Percentiles rank a stretch among this genome's conserved stretches.
These are phyloP conservation scores for Troilus luridus DNA, from an alignment of 2,888 invertebrate species.

Conservation along the genomic window DNA sequence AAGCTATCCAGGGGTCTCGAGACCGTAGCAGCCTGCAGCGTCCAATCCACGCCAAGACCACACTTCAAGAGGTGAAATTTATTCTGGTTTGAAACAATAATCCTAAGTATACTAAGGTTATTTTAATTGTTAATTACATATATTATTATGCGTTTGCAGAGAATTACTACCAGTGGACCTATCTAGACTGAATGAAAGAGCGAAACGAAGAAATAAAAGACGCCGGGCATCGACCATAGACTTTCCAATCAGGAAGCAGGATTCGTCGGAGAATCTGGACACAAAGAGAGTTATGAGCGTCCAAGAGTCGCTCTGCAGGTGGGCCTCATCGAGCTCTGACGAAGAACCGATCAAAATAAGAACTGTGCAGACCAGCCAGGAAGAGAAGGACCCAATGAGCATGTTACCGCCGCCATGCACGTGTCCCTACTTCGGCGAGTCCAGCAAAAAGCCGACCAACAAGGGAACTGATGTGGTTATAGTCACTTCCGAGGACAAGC, in stretches of 20 bases:
- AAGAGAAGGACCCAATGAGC: constrained; percentile 68
- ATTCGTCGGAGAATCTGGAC: constrained; percentile 61
- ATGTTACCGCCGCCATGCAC: constrained; percentile 82
- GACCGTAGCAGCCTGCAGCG: constrained; percentile 62
- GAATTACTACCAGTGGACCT: constrained; percentile 7
- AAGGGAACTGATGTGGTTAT: constrained; percentile 67
- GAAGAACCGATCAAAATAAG: constrained; percentile 63
- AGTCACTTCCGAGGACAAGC: constrained; percentile 66
- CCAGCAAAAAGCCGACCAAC: constrained; percentile 67
- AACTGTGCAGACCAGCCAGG: constrained; percentile 63
- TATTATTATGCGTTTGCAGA: not conserved
- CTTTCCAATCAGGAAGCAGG: constrained; percentile 59
- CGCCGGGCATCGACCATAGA: constrained; percentile 64
- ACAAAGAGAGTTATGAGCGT: constrained; percentile 71
- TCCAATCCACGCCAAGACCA: constrained; percentile 63
- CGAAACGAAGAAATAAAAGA: constrained; percentile 55
- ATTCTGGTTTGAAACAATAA: not conserved
- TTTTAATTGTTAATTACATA: not conserved
- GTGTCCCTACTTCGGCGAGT: constrained; percentile 82
- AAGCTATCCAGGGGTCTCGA: constrained; percentile 86
- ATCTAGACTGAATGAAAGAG: constrained; percentile 29
- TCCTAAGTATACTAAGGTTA: not conserved
- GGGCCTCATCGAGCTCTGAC: constrained; percentile 63
- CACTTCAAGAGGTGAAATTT: constrained; percentile 57
- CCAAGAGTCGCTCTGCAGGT: constrained; percentile 69